Base-by-base conservation (phyloP, 2,113 vertebrate genomes). In the Myiopsitta monachus region DNA sequence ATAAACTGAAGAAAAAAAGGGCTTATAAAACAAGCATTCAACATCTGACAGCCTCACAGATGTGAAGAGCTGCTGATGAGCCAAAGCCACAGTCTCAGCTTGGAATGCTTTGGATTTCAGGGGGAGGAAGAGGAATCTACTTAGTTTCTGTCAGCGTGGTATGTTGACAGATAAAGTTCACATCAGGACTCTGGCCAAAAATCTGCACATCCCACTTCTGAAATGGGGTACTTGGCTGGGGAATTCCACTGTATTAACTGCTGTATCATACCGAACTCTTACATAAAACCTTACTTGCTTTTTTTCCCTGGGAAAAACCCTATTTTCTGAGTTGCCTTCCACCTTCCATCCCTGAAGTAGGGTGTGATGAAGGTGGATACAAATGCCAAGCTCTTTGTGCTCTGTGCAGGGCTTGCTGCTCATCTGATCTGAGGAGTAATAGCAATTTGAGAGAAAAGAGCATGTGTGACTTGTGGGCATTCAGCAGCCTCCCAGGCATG, bases 91-190 rank as follows among this genome's bases (percentile, higher is more conserved):
- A 85, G 1, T 30, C 80, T 91, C 49, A 54, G 43, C 43, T 30
- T 93, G 82, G 51, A 92, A 66, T 12, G 3, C 19, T 87, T 39
- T 11, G 52, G 64, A n/a, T 72, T 86, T 64, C 43, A 38, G 41
- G 41, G 78, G 18, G 70, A 62, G 80, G 83, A 67, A 62, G 84
- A 87, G 26, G 66, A 84, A 67, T 39, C n/a, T 31, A 15, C 83
- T 84, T 63, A 47, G 26, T 84, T 79, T 66, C 36, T 93, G 77
- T 94, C 63, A 64, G 79, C 17, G 24, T 95, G 89, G 52, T 75
- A 26, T 89, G 89, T 85, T 95, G 93, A 73, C 70, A 91, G 84
- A 84, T 91, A 28, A 73, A 97, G 75, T 80, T 92, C 82, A 88
- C 1, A 8, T 52, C 41, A 51, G 79, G 72, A 66, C 62, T 62